A percentile compares a stretch with the other conserved stretches of the same genome.
Conservation (phyloP, 92 coral and sea anemone species). For the Paragorgia papillata region DNA sequence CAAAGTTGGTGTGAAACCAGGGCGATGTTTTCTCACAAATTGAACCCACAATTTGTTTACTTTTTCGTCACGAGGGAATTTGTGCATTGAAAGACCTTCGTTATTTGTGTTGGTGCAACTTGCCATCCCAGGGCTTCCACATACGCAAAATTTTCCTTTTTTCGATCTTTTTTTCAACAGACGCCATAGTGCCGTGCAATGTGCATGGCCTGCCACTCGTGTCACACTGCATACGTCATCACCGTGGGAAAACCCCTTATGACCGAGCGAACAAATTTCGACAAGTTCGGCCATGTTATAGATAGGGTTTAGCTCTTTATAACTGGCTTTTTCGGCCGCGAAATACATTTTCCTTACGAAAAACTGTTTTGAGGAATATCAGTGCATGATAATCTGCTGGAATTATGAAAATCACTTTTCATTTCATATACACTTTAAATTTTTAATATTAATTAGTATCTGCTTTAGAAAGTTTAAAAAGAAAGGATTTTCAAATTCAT, state of each 20-base stretch:
- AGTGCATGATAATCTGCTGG: no score
- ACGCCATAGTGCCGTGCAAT: slow-evolving; percentile 19
- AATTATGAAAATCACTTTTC: no score
- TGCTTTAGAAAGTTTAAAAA: no score
- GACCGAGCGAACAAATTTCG: slow-evolving; percentile 5
- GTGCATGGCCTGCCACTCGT: background rate
- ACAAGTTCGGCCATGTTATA: background rate
- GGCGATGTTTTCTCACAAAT: slow-evolving; percentile 23
- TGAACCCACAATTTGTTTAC: slow-evolving; percentile 10
- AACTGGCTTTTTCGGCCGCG: no score
- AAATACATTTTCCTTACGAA: no score
- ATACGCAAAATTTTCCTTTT: slow-evolving; percentile 25
- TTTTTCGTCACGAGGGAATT: slow-evolving; percentile 10
- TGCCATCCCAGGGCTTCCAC: slow-evolving; percentile 19
- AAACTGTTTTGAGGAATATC: no score
- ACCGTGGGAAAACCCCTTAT: background rate
- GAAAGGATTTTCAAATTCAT: no score
- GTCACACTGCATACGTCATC: slow-evolving; percentile 15
- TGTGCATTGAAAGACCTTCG: slow-evolving; percentile 30
- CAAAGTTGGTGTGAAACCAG: slow-evolving; percentile 15
- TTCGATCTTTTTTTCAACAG: background rate
- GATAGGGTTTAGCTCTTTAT: no score
- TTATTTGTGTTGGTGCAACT: slow-evolving; percentile 22
- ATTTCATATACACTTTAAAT: no score
- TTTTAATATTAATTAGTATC: no score